Evolutionary conservation across 2,888 invertebrate species (phyloP).

Genomic region (Cataglyphis altisquamis): DNA sequence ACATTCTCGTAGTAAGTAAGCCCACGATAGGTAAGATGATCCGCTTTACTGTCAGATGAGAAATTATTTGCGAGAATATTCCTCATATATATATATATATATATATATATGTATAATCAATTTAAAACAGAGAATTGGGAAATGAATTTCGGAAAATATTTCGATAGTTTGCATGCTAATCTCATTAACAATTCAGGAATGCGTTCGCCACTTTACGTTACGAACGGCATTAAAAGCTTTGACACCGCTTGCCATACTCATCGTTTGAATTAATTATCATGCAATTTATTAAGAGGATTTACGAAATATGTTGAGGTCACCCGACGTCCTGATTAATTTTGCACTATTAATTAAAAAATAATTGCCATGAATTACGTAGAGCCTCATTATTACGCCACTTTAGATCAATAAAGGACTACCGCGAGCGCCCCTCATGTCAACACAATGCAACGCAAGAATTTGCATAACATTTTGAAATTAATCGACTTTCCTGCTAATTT

Average conservation of each 20-base stretch:
- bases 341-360: conserved; percentile 55
- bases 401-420: conserved; percentile 38
- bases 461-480: conserved; percentile 48
- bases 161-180: conserved; percentile 33
- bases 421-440: not conserved
- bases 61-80: conserved; percentile 64
- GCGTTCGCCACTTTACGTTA: conserved; percentile 29
- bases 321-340: conserved; percentile 44
- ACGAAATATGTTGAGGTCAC: conserved; percentile 41
- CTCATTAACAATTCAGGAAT: conserved; percentile 44
- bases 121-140: conserved; percentile 33
- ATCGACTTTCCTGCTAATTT: conserved; percentile 46
- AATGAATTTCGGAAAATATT: conserved; percentile 19
- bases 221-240: conserved; percentile 41
- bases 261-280: conserved; percentile 46
- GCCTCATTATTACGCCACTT: conserved; percentile 43
- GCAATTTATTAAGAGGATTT: conserved; percentile 57
- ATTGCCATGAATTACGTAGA: conserved; percentile 44
- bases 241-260: conserved; percentile 19
- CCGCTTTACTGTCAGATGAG: conserved; percentile 50
- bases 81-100: conserved; percentile 39
- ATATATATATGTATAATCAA: not conserved
- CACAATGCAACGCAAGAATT: conserved; percentile 40
- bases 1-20: conserved; percentile 63
- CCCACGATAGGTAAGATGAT: conserved; percentile 58